These are phyloP conservation scores for Hydrotaea cyrtoneurina DNA, from an alignment of 2,888 invertebrate species.

Conservation along the genomic window DNA sequence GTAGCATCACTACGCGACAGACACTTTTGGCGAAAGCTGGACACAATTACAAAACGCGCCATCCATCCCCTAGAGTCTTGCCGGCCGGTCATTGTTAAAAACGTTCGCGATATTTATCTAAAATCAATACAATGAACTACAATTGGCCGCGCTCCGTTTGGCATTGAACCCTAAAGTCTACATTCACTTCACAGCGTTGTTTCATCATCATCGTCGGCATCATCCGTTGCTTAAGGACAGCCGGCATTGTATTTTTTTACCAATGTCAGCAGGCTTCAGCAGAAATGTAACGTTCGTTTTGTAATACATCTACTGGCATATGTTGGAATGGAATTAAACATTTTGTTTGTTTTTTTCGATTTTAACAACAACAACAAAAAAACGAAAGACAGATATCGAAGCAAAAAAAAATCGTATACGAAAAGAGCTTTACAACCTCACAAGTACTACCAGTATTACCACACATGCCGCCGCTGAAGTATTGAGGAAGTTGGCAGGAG, in stretches of 20 bases:
- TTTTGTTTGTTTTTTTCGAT: conserved; percentile 33
- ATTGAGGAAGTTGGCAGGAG: neutral
- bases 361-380: neutral
- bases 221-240: conserved; percentile 33
- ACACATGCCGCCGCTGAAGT: conserved; percentile 51
- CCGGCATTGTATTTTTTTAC: neutral
- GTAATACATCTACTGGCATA: conserved; percentile 19
- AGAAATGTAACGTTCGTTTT: conserved; percentile 15
- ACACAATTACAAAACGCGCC: too few species aligned
- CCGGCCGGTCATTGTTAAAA: too few species aligned
- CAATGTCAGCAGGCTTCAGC: too few species aligned
- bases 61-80: too few species aligned
- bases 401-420: neutral
- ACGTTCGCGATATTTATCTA: conserved; percentile 5
- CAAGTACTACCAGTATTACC: conserved; percentile 30
- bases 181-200: conserved; percentile 24
- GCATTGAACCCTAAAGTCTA: conserved; percentile 30
- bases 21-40: too few species aligned
- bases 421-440: conserved; percentile 12
- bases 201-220: conserved; percentile 11
- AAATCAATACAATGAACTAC: conserved; percentile 38
- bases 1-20: too few species aligned
- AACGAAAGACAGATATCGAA: neutral
- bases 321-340: conserved; percentile 15
- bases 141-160: conserved; percentile 23